These are phyloP conservation scores for Limonius californicus DNA, from an alignment of 1,140 invertebrate species.

Conservation along the genomic window DNA sequence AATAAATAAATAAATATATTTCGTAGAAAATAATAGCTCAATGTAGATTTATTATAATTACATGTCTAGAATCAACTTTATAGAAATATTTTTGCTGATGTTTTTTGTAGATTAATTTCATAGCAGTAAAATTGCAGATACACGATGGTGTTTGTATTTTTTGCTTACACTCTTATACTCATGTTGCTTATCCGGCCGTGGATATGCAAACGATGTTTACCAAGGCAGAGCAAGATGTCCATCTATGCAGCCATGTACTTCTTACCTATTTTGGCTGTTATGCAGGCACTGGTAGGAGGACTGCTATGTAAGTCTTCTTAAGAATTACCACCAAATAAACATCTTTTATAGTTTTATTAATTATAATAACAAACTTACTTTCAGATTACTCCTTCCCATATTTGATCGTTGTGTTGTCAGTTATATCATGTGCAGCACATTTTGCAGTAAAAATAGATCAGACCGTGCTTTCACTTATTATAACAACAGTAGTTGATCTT, in stretches of 20 bases:
- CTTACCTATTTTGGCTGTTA: conserved; percentile 81
- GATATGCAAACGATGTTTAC: conserved; percentile 61
- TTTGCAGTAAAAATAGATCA: conserved; percentile 87
- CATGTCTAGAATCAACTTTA: too few relatives aligned
- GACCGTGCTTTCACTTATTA: conserved; percentile 70
- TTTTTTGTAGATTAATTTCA: too few relatives aligned
- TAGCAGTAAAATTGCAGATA: too few relatives aligned
- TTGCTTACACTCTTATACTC: conserved; percentile 74
- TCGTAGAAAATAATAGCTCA: too few relatives aligned
- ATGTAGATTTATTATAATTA: too few relatives aligned
- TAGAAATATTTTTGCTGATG: too few relatives aligned
- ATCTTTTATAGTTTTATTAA: neutral
- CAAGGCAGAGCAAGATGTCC: conserved; percentile 67
- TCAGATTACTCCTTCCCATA: conserved; percentile 94
- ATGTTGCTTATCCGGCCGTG: conserved; percentile 77
- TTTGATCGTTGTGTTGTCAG: conserved; percentile 87
- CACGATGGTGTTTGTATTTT: conserved; percentile 91
- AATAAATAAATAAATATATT: too few relatives aligned
- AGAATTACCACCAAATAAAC: too few relatives aligned
- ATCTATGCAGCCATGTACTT: conserved; percentile 95
- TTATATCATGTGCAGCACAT: conserved; percentile 89
- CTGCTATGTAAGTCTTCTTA: conserved; percentile 72
- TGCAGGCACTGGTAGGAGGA: conserved; percentile 88
- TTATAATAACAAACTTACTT: conserved; percentile 62
- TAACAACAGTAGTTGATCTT: conserved; percentile 73